Evolutionary conservation across 2,113 vertebrate genomes (phyloP), one percentile per base, ranked within the genome.

Genomic region (Vidua macroura): DNA sequence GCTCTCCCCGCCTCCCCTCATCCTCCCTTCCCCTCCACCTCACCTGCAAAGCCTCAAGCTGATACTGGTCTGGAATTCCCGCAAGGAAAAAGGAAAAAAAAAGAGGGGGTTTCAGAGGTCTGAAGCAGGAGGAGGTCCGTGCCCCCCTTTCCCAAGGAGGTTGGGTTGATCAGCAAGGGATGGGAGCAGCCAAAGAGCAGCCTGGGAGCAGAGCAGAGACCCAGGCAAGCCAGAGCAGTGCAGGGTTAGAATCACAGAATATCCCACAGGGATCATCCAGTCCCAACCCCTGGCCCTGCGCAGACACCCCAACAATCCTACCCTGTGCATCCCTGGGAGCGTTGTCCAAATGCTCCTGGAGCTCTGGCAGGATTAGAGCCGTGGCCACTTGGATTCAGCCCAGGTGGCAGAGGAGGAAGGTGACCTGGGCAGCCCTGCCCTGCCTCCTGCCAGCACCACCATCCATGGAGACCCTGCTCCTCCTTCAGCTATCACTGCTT

Each of bases 301-400:
- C 48, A 43, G 24, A 18, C 41, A 48, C 14, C 39, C 41, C 48
- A 41, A 27, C 7, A 23, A 25, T 28, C 48, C 41, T 25, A 41
- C 5, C 15, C 48, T 31, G 48, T 6, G 15, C 51, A 7, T 66
- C 41, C 30, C n/a, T 67, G 53, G 9, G 28, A 37, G 28, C 0
- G 0, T 1, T 53, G 39, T 12, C 28, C 53, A n/a, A 75, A 8
- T 0, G 0, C 14, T 41, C 46, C 33, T 16, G 4, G 37, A 59
- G 27, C 28, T 39, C n/a, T 39, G 53, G 55, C 33, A 83, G 24
- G 4, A 2, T 1, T 16, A 41, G 41, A 28, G 56, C 22, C 6
- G 41, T 43, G 56, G 27, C 25, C 56, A 33, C 25, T 55, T 31
- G 25, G 21, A 8, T 8, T 18, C 15, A 44, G 23, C 23, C 35